Conservation (phyloP, 2,113 vertebrate species). For the Physeter macrocephalus region DNA sequence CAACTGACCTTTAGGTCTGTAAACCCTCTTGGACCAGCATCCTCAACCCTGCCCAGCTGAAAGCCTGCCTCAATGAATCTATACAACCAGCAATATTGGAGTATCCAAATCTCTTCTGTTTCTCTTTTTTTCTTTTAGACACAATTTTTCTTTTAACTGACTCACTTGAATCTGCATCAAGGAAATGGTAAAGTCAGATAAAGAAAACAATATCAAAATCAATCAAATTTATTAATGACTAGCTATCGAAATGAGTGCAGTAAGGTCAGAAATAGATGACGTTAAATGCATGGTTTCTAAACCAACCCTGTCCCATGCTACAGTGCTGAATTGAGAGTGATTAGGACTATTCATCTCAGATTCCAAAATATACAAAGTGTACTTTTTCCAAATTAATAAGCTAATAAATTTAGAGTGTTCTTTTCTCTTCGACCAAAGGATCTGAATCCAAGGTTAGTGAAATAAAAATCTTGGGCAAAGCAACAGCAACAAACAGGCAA, state of each 20-base stretch:
- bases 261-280: not conserved
- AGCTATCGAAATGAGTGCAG: not conserved
- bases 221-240: not conserved
- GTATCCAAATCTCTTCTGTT: not conserved
- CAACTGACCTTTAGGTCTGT: not conserved
- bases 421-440: constrained; percentile 27
- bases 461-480: constrained; percentile 34
- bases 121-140: not conserved
- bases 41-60: not conserved
- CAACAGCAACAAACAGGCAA: not conserved
- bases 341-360: not conserved
- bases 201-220: not conserved
- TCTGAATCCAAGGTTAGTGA: constrained; percentile 20
- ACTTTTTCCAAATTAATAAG: constrained; percentile 32
- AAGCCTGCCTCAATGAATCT: not conserved
- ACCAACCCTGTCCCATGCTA: not conserved
- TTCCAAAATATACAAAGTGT: constrained; percentile 31
- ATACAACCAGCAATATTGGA: not conserved
- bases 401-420: not conserved
- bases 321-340: not conserved
- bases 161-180: not conserved
- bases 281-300: not conserved
- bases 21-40: not conserved
- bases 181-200: not conserved
- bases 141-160: constrained; percentile 18